phyloP scores from a whole-genome alignment of 2,797 vertebrate species.

The Apogon hyalosoma region DNA sequence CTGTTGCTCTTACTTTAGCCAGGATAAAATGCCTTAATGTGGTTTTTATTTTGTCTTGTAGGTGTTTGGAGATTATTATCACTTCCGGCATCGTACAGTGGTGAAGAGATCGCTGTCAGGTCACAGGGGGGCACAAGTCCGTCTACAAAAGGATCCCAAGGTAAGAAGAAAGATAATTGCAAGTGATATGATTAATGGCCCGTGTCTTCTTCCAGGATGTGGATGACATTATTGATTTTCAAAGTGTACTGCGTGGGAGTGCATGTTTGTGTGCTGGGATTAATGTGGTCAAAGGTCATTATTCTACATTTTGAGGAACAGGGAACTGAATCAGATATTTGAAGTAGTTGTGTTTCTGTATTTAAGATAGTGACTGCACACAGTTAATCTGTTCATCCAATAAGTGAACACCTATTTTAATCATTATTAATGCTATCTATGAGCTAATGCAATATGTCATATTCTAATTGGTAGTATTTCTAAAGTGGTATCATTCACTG shows the following conservation, averaged over 20 bases:
- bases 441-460: too few relatives aligned
- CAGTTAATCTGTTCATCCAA: background rate
- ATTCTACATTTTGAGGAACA: background rate
- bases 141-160: constrained; percentile 86
- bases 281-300: constrained; percentile 1
- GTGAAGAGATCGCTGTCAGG: constrained; percentile 91
- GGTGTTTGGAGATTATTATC: constrained; percentile 92
- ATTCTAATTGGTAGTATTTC: too few relatives aligned
- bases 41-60: constrained; percentile 66
- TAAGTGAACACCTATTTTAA: background rate
- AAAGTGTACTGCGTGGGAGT: background rate
- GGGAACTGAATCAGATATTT: background rate
- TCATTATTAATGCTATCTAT: background rate
- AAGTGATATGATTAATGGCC: background rate
- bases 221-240: constrained; percentile 8
- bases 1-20: background rate
- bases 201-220: background rate
- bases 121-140: constrained; percentile 87
- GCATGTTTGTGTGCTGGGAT: background rate
- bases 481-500: too few relatives aligned
- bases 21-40: constrained; percentile 1
- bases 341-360: background rate
- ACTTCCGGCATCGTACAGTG: constrained; percentile 89
- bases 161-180: constrained; percentile 74
- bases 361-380: background rate